Conservation (phyloP, 2,797 vertebrate species). For the Epinephelus coioides region DNA sequence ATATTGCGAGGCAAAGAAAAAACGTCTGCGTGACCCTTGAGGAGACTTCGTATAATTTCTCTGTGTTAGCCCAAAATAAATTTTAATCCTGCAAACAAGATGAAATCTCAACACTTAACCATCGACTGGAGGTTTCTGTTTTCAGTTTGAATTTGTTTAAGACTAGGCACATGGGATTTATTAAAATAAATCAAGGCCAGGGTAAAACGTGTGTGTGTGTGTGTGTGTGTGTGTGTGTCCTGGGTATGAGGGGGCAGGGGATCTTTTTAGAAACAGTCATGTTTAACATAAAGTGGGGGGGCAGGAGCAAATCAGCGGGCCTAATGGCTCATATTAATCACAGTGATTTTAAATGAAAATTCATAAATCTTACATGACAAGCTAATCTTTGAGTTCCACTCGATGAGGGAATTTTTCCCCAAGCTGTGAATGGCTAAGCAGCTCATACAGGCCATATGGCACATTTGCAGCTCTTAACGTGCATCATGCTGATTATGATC, state of each 20-base stretch:
- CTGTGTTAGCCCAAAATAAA: background rate
- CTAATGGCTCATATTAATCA: slow-evolving; percentile 80
- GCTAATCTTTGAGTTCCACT: slow-evolving; percentile 66
- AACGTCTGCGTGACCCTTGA: too few relatives aligned
- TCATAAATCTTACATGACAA: slow-evolving; percentile 73
- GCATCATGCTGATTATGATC: slow-evolving; percentile 26
- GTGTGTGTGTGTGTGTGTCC: slow-evolving; percentile 22
- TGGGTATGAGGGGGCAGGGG: slow-evolving; percentile 9
- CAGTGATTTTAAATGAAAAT: slow-evolving; percentile 74
- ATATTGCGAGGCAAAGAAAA: too few relatives aligned
- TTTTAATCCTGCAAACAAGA: too few relatives aligned
- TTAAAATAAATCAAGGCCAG: background rate
- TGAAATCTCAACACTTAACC: background rate
- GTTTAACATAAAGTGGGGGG: slow-evolving; percentile 52
- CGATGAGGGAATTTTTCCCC: slow-evolving; percentile 43
- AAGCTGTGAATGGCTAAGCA: slow-evolving; percentile 49
- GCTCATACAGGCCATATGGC: slow-evolving; percentile 42
- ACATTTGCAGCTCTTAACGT: slow-evolving; percentile 4
- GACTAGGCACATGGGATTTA: background rate
- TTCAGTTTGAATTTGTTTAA: background rate
- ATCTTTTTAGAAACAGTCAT: slow-evolving; percentile 50
- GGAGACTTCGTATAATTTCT: too few relatives aligned
- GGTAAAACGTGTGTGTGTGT: background rate
- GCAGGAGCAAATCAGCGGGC: slow-evolving; percentile 42
- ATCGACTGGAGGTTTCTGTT: background rate